Percentiles rank a stretch among this genome's conserved stretches.
phyloP scores from a whole-genome alignment of 2,113 vertebrate genomes.

The Zosterops japonicus region DNA sequence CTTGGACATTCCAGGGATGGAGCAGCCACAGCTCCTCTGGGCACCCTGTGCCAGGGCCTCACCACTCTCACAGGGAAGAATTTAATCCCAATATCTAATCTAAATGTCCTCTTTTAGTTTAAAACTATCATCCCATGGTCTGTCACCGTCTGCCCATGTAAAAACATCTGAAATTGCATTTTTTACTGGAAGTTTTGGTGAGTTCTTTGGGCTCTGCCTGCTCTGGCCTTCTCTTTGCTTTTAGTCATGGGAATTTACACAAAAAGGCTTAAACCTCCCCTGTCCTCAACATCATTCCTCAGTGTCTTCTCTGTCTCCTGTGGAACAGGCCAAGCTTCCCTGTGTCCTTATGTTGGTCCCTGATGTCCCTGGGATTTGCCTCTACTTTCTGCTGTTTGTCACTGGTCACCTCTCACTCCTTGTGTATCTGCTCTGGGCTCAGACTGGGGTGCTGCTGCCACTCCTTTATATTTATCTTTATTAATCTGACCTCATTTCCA shows the following conservation, averaged over 20 bases:
- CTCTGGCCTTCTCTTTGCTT: not conserved
- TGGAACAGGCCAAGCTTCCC: not conserved
- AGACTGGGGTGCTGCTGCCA: not conserved
- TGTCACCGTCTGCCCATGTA: not conserved
- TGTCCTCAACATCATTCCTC: not conserved
- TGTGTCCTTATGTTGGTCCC: fast-evolving
- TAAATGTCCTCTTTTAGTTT: not conserved
- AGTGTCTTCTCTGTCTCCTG: not conserved
- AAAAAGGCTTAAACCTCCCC: not conserved
- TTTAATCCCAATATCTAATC: not conserved
- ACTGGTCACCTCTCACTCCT: not conserved
- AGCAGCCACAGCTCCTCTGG: not conserved
- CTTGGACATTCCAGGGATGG: not conserved
- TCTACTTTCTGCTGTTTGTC: not conserved
- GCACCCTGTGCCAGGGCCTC: not conserved
- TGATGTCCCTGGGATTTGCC: not conserved
- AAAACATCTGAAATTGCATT: not conserved
- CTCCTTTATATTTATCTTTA: not conserved
- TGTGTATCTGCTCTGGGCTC: not conserved
- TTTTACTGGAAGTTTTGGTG: not conserved
- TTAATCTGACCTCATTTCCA: constrained; percentile 6
- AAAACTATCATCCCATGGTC: not conserved
- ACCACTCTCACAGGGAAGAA: not conserved
- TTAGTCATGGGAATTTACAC: fast-evolving
- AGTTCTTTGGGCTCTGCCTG: not conserved